phyloP scores from a whole-genome alignment of 2,888 invertebrate genomes.

The Sicus ferrugineus region DNA sequence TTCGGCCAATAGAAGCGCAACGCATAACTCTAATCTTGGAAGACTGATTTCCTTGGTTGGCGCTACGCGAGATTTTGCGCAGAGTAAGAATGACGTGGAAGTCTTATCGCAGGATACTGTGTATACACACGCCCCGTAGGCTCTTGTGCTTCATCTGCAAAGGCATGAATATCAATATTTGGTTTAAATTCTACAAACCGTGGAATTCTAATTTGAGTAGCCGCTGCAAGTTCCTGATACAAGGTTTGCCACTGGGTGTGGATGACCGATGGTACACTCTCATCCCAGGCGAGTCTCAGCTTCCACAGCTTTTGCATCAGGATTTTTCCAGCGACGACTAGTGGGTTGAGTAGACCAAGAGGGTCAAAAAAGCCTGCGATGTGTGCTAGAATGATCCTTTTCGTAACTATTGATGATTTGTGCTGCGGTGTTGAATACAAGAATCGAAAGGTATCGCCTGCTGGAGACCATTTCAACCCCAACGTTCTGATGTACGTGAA shows the following conservation, averaged over 20 bases:
- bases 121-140: neutral
- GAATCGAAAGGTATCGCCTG: slow-evolving; percentile 26
- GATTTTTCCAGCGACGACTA: slow-evolving; percentile 18
- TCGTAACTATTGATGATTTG: too few species aligned
- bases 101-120: neutral
- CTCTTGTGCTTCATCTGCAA: too few species aligned
- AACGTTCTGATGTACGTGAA: slow-evolving; percentile 27
- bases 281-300: slow-evolving; percentile 10
- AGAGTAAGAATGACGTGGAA: slow-evolving; percentile 3
- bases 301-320: too few species aligned
- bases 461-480: slow-evolving; percentile 31
- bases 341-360: slow-evolving; percentile 26
- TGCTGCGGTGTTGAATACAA: neutral
- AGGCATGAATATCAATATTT: slow-evolving; percentile 9
- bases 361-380: slow-evolving; percentile 29
- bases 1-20: neutral
- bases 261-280: slow-evolving; percentile 2
- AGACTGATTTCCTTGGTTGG: slow-evolving; percentile 2
- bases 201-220: slow-evolving; percentile 4
- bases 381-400: slow-evolving; percentile 25
- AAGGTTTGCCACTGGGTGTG: slow-evolving; percentile 3
- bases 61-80: too few species aligned
- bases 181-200: neutral
- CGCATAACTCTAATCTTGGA: slow-evolving; percentile 10
- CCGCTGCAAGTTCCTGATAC: too few species aligned